Conservation (phyloP, 2,888 invertebrate genomes). For the Brachylomia viminalis region DNA sequence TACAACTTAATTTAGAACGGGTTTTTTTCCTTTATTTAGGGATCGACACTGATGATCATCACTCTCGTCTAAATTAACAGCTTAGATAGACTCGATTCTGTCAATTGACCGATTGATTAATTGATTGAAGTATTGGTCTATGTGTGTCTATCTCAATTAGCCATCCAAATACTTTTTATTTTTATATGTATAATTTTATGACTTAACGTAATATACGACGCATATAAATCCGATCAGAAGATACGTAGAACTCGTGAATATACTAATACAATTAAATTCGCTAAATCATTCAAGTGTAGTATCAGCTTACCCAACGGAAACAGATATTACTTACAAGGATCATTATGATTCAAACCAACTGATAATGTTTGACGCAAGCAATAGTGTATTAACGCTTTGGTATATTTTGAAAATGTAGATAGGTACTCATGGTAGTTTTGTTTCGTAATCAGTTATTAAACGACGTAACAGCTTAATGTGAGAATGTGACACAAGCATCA, state of each 20-base stretch:
- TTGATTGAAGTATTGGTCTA: conserved; percentile 18
- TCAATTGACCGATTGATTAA: conserved; percentile 43
- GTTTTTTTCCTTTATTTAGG: conserved; percentile 66
- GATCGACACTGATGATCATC: conserved; percentile 53
- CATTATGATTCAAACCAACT: neutral
- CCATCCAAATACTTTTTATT: conserved; percentile 20
- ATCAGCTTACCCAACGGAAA: neutral
- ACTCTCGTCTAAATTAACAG: conserved; percentile 31
- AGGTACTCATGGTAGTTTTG: too few species aligned
- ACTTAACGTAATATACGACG: neutral
- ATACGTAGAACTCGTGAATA: neutral
- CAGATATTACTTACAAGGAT: neutral
- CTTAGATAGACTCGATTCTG: conserved; percentile 38
- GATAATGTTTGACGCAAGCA: neutral
- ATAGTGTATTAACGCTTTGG: neutral
- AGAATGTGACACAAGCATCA: conserved; percentile 78
- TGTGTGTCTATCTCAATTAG: conserved; percentile 57
- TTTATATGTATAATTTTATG: neutral
- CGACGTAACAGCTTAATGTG: conserved; percentile 56
- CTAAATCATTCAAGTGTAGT: neutral
- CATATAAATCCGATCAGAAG: neutral
- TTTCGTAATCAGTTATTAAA: conserved; percentile 29
- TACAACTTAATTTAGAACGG: conserved; percentile 87
- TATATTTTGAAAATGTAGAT: neutral
- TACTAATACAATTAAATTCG: neutral